A percentile compares a stretch with the other conserved stretches of the same genome.
These are phyloP conservation scores for Clarias platycephalus DNA, from an alignment of 2,797 vertebrate genomes.

Conservation along the genomic window DNA sequence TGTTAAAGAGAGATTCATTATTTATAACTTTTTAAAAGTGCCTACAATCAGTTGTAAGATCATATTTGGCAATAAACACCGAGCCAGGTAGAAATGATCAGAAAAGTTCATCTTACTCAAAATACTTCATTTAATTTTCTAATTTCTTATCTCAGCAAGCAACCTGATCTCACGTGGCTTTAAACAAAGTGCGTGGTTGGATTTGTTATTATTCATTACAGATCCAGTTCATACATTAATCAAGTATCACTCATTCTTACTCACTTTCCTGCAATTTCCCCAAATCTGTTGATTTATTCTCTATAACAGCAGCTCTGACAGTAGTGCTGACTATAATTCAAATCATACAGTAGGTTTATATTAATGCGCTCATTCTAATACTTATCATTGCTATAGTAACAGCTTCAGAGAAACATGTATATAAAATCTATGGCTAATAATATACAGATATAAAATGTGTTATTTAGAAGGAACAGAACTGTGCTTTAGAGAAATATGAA, in stretches of 20 bases:
- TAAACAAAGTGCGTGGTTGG: not conserved
- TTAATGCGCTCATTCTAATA: not conserved
- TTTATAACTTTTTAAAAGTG: not conserved
- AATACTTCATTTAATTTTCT: not conserved
- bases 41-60: not conserved
- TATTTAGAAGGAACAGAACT: not conserved
- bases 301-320: not conserved
- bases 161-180: not conserved
- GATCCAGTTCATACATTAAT: not conserved
- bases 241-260: not conserved
- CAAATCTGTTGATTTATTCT: not conserved
- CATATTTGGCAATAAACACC: not conserved
- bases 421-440: not conserved
- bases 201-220: not conserved
- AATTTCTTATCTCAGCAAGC: not conserved
- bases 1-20: not conserved
- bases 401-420: not conserved
- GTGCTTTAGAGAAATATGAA: not conserved
- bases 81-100: not conserved
- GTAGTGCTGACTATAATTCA: not conserved
- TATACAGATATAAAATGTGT: not conserved
- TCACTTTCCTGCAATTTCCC: not conserved
- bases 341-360: not conserved
- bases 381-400: conserved; percentile 8
- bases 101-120: not conserved